phyloP scores from a whole-genome alignment of 1,140 invertebrate species.

The Lucilia sericata region DNA sequence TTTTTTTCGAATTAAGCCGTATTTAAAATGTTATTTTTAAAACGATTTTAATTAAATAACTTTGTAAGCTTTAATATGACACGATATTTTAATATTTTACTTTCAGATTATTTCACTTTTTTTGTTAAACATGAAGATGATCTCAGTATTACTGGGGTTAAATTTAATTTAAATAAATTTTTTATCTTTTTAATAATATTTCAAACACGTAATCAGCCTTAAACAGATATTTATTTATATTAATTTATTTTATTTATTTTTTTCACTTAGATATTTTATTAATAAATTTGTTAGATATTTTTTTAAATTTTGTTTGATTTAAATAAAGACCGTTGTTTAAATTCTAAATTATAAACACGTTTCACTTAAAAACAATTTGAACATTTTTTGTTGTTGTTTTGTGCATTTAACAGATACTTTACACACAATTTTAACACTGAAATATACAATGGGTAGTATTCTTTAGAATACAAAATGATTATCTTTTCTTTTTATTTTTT shows the following conservation, averaged over 20 bases:
- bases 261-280: background rate
- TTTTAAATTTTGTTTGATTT: background rate
- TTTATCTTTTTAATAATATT: background rate
- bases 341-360: slow-evolving; percentile 24
- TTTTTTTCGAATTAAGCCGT: no score
- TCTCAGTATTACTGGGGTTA: background rate
- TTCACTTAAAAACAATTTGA: background rate
- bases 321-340: background rate
- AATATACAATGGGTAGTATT: no score
- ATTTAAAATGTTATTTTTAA: no score
- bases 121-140: background rate
- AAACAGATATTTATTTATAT: background rate
- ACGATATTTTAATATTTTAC: background rate
- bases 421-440: no score
- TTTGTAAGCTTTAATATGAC: background rate
- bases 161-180: background rate
- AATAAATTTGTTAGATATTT: background rate
- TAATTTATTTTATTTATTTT: background rate
- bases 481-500: background rate
- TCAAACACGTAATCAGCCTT: slow-evolving; percentile 3
- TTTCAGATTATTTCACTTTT: background rate
- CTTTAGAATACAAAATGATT: background rate
- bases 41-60: background rate
- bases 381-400: background rate
- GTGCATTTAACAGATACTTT: background rate